phyloP scores from a whole-genome alignment of 2,888 invertebrate genomes.

The Thysanoteuthis rhombus region DNA sequence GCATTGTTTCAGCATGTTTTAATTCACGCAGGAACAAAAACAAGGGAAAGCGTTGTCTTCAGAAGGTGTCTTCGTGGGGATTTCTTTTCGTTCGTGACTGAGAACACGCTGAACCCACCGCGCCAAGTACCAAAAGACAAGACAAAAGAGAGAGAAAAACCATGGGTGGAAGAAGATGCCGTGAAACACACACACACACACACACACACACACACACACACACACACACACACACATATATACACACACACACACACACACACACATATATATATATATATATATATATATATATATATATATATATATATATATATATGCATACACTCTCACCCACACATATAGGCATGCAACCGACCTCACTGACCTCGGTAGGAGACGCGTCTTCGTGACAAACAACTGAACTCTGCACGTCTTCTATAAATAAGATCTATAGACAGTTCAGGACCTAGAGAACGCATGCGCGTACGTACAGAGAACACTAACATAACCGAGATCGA shows the following conservation, averaged over 20 bases:
- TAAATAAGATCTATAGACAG: not conserved
- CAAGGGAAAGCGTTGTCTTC: not conserved
- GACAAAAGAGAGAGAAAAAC: not conserved
- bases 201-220: too few relatives aligned
- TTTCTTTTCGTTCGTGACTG: constrained; percentile 12
- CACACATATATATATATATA: too few relatives aligned
- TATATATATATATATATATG: not conserved
- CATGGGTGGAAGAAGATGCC: too few relatives aligned
- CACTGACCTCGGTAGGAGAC: not conserved
- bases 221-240: too few relatives aligned
- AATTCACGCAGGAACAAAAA: not conserved
- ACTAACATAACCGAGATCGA: too few relatives aligned
- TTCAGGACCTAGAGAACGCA: not conserved
- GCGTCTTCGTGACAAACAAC: not conserved
- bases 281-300: not conserved
- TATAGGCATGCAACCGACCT: not conserved
- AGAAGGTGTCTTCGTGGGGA: not conserved
- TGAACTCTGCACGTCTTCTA: not conserved
- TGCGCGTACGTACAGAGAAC: too few relatives aligned
- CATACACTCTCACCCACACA: not conserved
- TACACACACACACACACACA: too few relatives aligned
- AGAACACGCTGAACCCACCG: not conserved
- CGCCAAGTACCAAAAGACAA: not conserved
- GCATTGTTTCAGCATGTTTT: not conserved
- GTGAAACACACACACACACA: too few relatives aligned